A percentile compares a stretch with the other conserved stretches of the same genome.
phyloP scores from a whole-genome alignment of 2,113 vertebrate genomes.

The Oxyruncus cristatus region DNA sequence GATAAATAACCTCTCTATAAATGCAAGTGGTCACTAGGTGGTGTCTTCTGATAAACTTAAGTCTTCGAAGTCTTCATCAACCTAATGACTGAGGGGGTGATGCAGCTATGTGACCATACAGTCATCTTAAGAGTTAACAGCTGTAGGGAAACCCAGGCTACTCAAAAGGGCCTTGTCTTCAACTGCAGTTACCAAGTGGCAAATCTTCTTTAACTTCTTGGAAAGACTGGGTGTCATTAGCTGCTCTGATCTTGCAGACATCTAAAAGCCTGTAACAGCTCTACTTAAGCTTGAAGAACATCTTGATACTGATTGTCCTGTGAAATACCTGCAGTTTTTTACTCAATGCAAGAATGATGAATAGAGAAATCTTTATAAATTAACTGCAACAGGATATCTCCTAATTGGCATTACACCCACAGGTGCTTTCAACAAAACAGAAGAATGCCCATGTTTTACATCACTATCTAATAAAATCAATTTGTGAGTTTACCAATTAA shows the following conservation, averaged over 20 bases:
- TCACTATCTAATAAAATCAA: not conserved
- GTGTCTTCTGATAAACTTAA: slow-evolving; percentile 17
- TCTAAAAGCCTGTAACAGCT: not conserved
- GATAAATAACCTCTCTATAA: not conserved
- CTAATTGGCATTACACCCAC: not conserved
- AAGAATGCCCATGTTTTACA: not conserved
- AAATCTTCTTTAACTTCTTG: not conserved
- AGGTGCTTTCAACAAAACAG: not conserved
- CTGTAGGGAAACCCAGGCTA: not conserved
- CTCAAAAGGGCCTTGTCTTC: not conserved
- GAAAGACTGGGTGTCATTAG: not conserved
- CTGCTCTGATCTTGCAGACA: not conserved
- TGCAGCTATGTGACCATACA: not conserved
- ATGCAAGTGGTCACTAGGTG: slow-evolving; percentile 40
- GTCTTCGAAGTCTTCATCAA: not conserved
- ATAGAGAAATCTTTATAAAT: not conserved
- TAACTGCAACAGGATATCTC: not conserved
- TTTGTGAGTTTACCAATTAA: not conserved
- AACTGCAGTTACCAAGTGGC: not conserved
- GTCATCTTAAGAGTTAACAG: not conserved
- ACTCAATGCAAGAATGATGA: not conserved
- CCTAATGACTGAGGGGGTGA: not conserved
- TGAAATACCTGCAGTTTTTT: not conserved
- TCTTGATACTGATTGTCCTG: not conserved
- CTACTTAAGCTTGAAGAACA: not conserved